These are phyloP conservation scores for Drosophila testacea DNA, from an alignment of 2,888 invertebrate species.

Conservation along the genomic window DNA sequence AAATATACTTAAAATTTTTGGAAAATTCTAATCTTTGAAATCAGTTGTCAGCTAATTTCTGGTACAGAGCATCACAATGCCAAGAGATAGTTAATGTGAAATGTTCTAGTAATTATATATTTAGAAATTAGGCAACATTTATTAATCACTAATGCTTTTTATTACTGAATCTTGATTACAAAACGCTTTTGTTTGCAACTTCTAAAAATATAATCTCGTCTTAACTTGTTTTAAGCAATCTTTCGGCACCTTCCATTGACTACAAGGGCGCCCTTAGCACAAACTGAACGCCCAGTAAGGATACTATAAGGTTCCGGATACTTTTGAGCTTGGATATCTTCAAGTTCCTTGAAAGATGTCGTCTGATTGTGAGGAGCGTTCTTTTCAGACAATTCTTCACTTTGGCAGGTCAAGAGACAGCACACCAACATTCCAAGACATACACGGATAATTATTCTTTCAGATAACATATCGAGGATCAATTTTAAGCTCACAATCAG, in stretches of 20 bases:
- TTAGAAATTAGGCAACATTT: constrained; percentile 6
- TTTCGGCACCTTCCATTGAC: constrained; percentile 38
- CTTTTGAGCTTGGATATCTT: neutral
- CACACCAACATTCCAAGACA: constrained; percentile 29
- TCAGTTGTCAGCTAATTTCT: too few relatives aligned
- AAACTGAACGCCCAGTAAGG: constrained; percentile 29
- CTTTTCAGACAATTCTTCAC: neutral
- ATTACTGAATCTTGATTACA: constrained; percentile 1
- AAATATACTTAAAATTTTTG: too few relatives aligned
- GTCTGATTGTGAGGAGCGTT: too few relatives aligned
- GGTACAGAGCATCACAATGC: too few relatives aligned
- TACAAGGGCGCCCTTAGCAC: constrained; percentile 38
- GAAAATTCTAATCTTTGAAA: too few relatives aligned
- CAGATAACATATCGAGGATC: constrained; percentile 12
- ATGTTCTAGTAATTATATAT: too few relatives aligned
- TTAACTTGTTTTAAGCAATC: constrained; percentile 28
- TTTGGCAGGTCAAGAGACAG: constrained; percentile 1
- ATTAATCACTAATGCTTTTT: neutral
- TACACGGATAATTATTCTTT: neutral
- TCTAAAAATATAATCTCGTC: neutral
- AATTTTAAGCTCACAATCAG: neutral
- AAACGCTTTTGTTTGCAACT: neutral
- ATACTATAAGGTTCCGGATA: constrained; percentile 28
- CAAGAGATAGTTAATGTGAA: too few relatives aligned
- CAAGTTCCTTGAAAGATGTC: neutral